Base-by-base conservation (phyloP, 2,797 vertebrate species). In the Galago senegalensis region DNA sequence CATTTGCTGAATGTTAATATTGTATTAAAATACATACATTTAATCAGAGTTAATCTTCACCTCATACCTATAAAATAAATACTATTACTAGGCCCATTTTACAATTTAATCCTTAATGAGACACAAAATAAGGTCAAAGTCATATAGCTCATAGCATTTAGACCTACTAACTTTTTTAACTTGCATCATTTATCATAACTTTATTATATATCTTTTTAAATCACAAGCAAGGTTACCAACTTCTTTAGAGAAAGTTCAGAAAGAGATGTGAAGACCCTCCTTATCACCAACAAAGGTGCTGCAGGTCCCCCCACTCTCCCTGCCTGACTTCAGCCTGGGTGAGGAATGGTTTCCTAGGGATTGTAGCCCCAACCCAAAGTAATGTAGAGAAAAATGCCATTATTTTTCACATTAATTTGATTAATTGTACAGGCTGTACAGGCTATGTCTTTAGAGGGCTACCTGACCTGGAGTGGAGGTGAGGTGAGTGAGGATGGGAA, bases 141-240 rank as follows among this genome's bases (percentile, higher is more conserved):
- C 69, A 65, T 27, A 93, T 1, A 56, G 9, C 10, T 89, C 34
- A 12, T 83, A 91, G 83, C 91, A 61, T 67, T 72, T n/a, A 91
- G 37, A 34, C 79, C 27, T 61, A 67, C 70, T 7, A 79, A n/a
- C 49, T 76, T 84, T 88, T 43, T 79, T 23, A 94, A 34, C 25
- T 56, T 49, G 21, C 73, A 17, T 43, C 14, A 79, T 34, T 85
- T 94, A 67, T 58, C 21, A 14, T 67, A 49, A 83, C 14, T 69
- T 40, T 67, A 29, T 16, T 40, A 2, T 25, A 31, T 17, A 20
- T 58, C 61, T 43, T 85, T 85, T 84, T 5, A 76, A 76, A 75
- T 89, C 56, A 90, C 23, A 97, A 93, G 75, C 37, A 91, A 87
- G 53, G 29, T 75, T 29, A 91, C 53, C 53, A 63, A 82, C 20